phyloP scores from a whole-genome alignment of 1,140 invertebrate species.

The Melitaea cinxia region DNA sequence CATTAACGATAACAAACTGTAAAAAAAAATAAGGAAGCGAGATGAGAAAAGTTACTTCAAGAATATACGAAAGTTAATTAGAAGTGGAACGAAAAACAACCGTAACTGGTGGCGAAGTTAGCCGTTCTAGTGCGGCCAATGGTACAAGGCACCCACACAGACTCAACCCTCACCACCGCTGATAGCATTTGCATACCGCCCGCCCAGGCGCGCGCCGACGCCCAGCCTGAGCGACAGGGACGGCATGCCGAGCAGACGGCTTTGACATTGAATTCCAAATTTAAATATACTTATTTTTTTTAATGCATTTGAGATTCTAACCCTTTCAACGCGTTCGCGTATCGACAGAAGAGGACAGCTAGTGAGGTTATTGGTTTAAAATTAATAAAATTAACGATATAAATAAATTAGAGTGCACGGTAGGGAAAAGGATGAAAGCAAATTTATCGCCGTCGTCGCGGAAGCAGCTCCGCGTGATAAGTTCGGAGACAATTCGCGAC shows the following conservation, averaged over 20 bases:
- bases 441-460: conserved; percentile 74
- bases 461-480: conserved; percentile 56
- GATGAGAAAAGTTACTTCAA: conserved; percentile 80
- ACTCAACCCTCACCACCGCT: conserved; percentile 57
- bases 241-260: conserved; percentile 51
- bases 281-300: conserved; percentile 46
- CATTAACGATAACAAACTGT: conserved; percentile 55
- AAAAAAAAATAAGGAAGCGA: conserved; percentile 64
- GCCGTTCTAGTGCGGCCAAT: conserved; percentile 79
- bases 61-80: conserved; percentile 81
- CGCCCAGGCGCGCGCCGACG: conserved; percentile 77
- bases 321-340: background rate
- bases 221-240: conserved; percentile 76
- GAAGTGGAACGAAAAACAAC: conserved; percentile 80
- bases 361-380: conserved; percentile 9
- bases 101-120: conserved; percentile 80
- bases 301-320: conserved; percentile 28
- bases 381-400: conserved; percentile 33
- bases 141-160: conserved; percentile 77
- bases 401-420: conserved; percentile 52
- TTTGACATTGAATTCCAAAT: conserved; percentile 62
- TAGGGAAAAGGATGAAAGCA: conserved; percentile 74
- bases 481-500: conserved; percentile 59
- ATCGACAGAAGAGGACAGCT: background rate
- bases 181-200: conserved; percentile 79